Evolutionary conservation across 2,113 vertebrate species (phyloP).

Genomic region (Equus quagga): DNA sequence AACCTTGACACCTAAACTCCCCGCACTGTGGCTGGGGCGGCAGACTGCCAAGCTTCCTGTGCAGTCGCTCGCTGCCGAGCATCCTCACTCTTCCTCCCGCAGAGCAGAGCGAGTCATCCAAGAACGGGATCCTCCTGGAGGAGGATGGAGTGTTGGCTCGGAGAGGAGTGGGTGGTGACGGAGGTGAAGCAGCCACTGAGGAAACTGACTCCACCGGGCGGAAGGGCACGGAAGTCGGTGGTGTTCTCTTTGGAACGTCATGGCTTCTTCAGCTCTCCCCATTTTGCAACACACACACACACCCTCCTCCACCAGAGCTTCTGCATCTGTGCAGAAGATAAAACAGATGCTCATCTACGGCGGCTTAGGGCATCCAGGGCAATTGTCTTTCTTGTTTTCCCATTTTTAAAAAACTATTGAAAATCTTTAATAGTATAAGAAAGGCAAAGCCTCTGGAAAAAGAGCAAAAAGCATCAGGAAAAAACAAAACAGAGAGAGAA

Average conservation of each 20-base stretch:
- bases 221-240: accelerated
- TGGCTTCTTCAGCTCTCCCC: background rate
- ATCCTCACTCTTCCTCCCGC: background rate
- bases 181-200: background rate
- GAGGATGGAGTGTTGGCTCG: accelerated
- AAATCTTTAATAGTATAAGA: background rate
- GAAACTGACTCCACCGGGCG: background rate
- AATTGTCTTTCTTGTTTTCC: background rate
- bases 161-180: background rate
- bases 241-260: background rate
- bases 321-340: background rate
- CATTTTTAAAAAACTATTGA: background rate
- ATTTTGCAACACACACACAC: too few species aligned
- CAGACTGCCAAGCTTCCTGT: slow-evolving; percentile 24
- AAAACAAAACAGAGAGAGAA: background rate
- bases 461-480: background rate
- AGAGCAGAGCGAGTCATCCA: background rate
- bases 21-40: background rate
- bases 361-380: background rate
- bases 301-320: too few species aligned
- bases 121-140: background rate
- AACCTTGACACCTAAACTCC: background rate
- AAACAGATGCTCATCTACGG: too few species aligned
- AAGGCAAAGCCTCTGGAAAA: background rate
- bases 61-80: background rate